Conservation (phyloP, 2,888 invertebrate genomes). For the Neoascia interrupta region DNA sequence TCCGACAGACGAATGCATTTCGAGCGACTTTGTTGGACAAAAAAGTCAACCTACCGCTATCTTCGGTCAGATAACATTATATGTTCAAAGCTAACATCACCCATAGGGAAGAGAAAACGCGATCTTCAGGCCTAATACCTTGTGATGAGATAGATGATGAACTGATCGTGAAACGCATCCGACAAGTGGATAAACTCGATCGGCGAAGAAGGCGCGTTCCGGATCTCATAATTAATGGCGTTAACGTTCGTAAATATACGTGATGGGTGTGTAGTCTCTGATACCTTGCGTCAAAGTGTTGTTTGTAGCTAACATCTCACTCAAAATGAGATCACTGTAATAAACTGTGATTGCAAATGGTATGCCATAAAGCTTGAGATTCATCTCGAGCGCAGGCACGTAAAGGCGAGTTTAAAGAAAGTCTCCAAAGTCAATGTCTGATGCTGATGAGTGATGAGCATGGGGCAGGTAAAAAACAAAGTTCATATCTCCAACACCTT, state of each 20-base stretch:
- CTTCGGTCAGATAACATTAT: too few relatives aligned
- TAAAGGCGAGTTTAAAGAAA: neutral
- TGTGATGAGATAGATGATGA: slow-evolving; percentile 11
- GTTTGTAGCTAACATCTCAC: slow-evolving; percentile 56
- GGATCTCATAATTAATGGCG: slow-evolving; percentile 58
- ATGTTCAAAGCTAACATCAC: too few relatives aligned
- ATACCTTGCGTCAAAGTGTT: slow-evolving; percentile 26
- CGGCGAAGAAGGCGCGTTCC: slow-evolving; percentile 33
- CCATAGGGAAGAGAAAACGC: too few relatives aligned
- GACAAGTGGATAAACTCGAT: slow-evolving; percentile 23
- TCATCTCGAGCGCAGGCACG: slow-evolving; percentile 30
- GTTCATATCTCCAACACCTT: too few relatives aligned
- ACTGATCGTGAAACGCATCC: slow-evolving; percentile 11
- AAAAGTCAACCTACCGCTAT: too few relatives aligned
- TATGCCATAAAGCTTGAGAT: slow-evolving; percentile 49
- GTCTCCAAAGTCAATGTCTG: neutral
- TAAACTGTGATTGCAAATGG: slow-evolving; percentile 60
- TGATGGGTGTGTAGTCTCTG: neutral
- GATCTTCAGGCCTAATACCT: neutral
- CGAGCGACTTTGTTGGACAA: too few relatives aligned
- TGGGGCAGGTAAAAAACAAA: too few relatives aligned
- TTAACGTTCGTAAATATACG: slow-evolving; percentile 48
- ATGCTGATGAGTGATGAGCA: too few relatives aligned
- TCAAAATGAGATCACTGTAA: slow-evolving; percentile 63
- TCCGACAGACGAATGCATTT: too few relatives aligned